Percentiles rank a stretch among this genome's conserved stretches.
Conservation (phyloP, 2,797 vertebrate species). For the Danio kyathit region DNA sequence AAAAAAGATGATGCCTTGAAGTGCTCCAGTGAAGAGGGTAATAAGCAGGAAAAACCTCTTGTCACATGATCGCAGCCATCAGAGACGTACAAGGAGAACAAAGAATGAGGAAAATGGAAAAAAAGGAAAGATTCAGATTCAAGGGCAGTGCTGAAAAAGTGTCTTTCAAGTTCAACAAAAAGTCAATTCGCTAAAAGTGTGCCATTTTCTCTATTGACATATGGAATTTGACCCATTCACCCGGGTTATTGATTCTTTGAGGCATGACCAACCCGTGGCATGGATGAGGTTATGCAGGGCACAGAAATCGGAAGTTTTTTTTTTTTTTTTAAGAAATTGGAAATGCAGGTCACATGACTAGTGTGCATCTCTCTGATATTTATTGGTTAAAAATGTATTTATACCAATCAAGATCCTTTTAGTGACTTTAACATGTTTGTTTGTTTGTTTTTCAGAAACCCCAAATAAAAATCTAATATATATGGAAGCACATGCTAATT, state of each 20-base stretch:
- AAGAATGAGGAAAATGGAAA: constrained; percentile 22
- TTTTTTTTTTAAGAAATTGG: too few species aligned
- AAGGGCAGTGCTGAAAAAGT: constrained; percentile 38
- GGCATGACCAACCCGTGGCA: too few species aligned
- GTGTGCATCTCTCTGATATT: too few species aligned
- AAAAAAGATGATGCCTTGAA: constrained; percentile 59
- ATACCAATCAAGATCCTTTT: too few species aligned
- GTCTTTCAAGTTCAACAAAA: constrained; percentile 10
- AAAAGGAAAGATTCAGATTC: constrained; percentile 13
- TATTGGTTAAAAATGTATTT: too few species aligned
- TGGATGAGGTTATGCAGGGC: too few species aligned
- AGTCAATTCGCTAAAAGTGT: constrained; percentile 11
- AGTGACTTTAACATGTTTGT: too few species aligned
- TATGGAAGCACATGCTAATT: too few species aligned
- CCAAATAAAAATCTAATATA: too few species aligned
- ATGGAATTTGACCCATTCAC: not conserved
- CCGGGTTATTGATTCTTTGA: not conserved
- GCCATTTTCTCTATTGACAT: not conserved
- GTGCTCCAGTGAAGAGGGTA: constrained; percentile 67
- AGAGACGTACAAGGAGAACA: constrained; percentile 50
- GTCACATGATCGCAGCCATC: constrained; percentile 61
- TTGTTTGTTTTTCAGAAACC: too few species aligned
- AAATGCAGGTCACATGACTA: too few species aligned
- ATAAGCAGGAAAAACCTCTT: constrained; percentile 62
- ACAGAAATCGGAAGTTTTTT: too few species aligned